Evolutionary conservation across 2,113 vertebrate genomes (phyloP).

Genomic region (Dicentrarchus labrax): DNA sequence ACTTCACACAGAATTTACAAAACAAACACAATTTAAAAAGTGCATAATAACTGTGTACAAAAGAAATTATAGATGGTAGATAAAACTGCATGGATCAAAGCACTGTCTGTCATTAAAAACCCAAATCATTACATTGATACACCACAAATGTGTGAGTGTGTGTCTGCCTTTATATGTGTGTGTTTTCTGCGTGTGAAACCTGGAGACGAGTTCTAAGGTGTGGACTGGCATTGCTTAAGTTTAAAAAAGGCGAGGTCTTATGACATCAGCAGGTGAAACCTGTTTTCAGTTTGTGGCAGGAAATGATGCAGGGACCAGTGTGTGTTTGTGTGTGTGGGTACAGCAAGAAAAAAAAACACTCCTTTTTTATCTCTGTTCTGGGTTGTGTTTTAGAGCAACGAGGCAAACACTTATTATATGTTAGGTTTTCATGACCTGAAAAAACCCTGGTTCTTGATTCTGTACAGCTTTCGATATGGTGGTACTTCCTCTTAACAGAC

Average conservation of each 20-base stretch:
- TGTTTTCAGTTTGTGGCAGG: slow-evolving; percentile 72
- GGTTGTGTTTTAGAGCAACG: slow-evolving; percentile 14
- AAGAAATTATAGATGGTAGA: background rate
- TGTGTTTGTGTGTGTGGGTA: slow-evolving; percentile 41
- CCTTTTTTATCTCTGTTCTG: slow-evolving; percentile 20
- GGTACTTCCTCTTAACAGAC: background rate
- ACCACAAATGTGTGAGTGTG: background rate
- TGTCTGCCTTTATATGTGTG: background rate
- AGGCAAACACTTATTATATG: background rate
- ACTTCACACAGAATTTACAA: background rate
- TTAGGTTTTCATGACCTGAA: background rate
- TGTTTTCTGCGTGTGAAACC: slow-evolving; percentile 28
- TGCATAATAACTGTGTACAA: background rate
- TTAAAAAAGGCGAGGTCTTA: slow-evolving; percentile 57
- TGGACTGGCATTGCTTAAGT: slow-evolving; percentile 58
- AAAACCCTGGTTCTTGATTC: background rate
- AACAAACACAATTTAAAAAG: background rate
- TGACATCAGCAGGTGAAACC: slow-evolving; percentile 81
- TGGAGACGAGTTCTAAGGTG: slow-evolving; percentile 62
- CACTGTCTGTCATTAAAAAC: background rate
- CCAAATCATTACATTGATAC: background rate
- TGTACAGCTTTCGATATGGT: background rate
- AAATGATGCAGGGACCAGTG: slow-evolving; percentile 64
- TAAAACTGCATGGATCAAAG: background rate
- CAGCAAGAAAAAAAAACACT: slow-evolving; percentile 37